phyloP scores from a whole-genome alignment of 2,888 invertebrate genomes.

The Protonemura montana region DNA sequence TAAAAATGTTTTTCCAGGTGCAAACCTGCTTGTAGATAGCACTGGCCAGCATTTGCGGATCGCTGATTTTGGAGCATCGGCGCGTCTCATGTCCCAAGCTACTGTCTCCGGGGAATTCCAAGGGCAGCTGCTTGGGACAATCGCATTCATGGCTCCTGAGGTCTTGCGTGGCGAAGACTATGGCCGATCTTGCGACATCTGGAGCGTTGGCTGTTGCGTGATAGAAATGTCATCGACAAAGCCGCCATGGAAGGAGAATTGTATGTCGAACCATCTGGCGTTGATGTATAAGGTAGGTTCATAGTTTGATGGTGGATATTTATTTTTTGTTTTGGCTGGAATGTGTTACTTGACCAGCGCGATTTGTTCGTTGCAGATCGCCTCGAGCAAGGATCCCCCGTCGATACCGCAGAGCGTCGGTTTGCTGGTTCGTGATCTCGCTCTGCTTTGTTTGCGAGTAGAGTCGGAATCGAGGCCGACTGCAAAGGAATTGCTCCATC shows the following conservation, averaged over 20 bases:
- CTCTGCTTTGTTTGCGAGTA: conserved; percentile 58
- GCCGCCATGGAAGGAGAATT: conserved; percentile 60
- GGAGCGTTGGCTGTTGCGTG: conserved; percentile 61
- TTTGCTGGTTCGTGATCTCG: conserved; percentile 56
- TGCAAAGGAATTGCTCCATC: conserved; percentile 56
- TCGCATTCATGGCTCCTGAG: conserved; percentile 63
- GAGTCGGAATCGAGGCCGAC: conserved; percentile 57
- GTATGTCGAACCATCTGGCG: conserved; percentile 60
- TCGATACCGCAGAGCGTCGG: conserved; percentile 58
- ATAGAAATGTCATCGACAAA: conserved; percentile 62
- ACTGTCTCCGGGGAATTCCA: conserved; percentile 60
- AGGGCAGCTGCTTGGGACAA: conserved; percentile 60
- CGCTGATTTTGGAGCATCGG: conserved; percentile 61
- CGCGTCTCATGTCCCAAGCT: conserved; percentile 57
- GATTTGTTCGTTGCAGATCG: conserved; percentile 56
- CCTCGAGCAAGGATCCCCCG: conserved; percentile 58
- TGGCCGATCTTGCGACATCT: conserved; percentile 61
- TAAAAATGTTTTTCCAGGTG: conserved; percentile 49
- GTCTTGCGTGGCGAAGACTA: conserved; percentile 60
- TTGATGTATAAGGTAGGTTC: conserved; percentile 59
- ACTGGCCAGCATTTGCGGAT: conserved; percentile 60
- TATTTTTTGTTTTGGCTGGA: neutral
- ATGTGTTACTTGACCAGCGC: neutral
- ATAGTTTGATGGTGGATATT: neutral
- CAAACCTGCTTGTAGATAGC: conserved; percentile 60